phyloP scores from a whole-genome alignment of 2,797 vertebrate species.

The Eulemur coronatus region DNA sequence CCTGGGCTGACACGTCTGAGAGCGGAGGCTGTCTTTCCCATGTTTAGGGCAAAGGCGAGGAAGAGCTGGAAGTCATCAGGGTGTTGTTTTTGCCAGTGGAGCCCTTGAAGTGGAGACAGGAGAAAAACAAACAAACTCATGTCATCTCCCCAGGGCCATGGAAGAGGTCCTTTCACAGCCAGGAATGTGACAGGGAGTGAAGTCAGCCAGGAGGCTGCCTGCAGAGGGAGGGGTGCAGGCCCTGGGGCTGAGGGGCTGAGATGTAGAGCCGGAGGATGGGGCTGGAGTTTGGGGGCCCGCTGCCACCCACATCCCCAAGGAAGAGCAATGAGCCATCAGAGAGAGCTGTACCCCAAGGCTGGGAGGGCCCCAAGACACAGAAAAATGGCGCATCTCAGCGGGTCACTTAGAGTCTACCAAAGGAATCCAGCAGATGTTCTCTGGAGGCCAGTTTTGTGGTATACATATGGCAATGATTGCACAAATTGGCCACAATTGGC shows the following conservation, averaged over 20 bases:
- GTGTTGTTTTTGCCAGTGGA: constrained; percentile 78
- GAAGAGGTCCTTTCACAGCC: constrained; percentile 80
- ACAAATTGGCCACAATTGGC: background rate
- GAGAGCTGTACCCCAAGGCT: background rate
- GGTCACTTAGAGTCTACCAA: background rate
- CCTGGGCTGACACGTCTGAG: background rate
- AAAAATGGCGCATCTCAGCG: background rate
- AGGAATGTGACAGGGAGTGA: constrained; percentile 75
- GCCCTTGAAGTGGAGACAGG: constrained; percentile 80
- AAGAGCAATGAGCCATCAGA: background rate
- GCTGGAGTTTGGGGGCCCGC: background rate
- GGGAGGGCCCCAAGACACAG: background rate
- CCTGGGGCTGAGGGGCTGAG: background rate
- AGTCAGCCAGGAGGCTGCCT: constrained; percentile 75
- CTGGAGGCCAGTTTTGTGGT: background rate
- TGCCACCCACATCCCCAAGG: background rate
- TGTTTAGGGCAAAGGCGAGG: constrained; percentile 37
- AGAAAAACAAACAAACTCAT: constrained; percentile 79
- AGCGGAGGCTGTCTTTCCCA: constrained; percentile 28
- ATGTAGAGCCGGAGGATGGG: background rate
- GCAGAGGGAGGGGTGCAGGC: background rate
- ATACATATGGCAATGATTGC: background rate
- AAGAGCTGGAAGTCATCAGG: constrained; percentile 80
- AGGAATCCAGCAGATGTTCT: background rate
- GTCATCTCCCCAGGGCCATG: constrained; percentile 76